These are phyloP conservation scores for Anhinga anhinga DNA, from an alignment of 2,113 vertebrate species.

Conservation along the genomic window DNA sequence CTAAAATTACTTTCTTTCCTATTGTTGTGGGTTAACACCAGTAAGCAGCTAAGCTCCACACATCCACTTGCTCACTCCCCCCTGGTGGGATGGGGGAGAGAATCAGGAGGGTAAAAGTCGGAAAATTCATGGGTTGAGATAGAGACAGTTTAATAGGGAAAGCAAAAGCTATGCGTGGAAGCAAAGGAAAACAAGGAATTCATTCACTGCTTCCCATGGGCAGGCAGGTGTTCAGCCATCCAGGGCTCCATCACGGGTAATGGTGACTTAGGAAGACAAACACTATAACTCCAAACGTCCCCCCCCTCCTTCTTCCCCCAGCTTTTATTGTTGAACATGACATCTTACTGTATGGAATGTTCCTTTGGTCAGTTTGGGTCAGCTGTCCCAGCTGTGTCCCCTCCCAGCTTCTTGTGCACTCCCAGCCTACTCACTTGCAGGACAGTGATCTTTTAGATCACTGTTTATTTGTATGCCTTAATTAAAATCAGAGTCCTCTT, in stretches of 20 bases:
- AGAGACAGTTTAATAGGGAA: neutral
- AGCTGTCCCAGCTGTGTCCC: neutral
- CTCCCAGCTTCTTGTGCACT: neutral
- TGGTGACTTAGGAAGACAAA: neutral
- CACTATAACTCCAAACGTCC: accelerated
- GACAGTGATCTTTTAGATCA: too few relatives aligned
- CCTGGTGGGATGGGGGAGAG: neutral
- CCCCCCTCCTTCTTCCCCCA: neutral
- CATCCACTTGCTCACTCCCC: accelerated
- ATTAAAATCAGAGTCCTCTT: neutral
- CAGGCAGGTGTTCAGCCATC: neutral
- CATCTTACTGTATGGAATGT: neutral
- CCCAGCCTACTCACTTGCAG: neutral
- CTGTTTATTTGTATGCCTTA: neutral
- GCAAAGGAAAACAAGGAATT: neutral
- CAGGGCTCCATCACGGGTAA: neutral
- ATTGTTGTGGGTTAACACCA: neutral
- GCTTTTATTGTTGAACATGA: too few relatives aligned
- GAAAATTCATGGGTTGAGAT: neutral
- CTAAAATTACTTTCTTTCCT: neutral
- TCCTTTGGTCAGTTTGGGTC: neutral
- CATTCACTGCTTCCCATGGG: accelerated
- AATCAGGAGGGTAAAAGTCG: neutral
- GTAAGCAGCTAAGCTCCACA: neutral
- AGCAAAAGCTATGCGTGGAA: neutral